Evolutionary conservation across 2,888 invertebrate genomes (phyloP).

Genomic region (Lochmaea capreae): DNA sequence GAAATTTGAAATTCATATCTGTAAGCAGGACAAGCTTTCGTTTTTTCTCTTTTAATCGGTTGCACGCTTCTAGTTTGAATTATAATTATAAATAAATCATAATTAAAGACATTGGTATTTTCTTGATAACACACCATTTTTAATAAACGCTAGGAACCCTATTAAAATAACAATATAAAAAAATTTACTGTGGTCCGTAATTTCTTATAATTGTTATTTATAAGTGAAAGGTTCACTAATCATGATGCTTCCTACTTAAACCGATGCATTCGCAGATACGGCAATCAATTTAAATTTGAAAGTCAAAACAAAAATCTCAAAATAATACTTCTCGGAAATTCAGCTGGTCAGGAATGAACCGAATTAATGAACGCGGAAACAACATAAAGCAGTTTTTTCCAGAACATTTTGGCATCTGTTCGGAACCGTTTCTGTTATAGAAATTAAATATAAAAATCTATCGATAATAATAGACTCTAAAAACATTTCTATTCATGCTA

Average conservation of each 20-base stretch:
- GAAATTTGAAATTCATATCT: no score
- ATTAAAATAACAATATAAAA: background rate
- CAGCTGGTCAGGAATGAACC: background rate
- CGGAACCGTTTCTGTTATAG: background rate
- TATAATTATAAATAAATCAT: no score
- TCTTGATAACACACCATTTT: background rate
- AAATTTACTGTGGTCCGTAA: background rate
- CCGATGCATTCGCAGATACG: background rate
- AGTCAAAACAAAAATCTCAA: constrained; percentile 12
- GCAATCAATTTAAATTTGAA: constrained; percentile 5
- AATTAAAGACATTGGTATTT: no score
- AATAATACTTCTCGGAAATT: constrained; percentile 11
- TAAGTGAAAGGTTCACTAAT: constrained; percentile 2
- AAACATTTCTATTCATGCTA: no score
- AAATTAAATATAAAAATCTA: background rate
- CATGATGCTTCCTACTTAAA: background rate
- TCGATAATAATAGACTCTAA: background rate
- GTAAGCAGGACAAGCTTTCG: no score
- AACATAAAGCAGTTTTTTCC: background rate
- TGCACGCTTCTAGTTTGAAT: no score
- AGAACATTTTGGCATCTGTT: background rate
- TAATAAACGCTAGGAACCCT: background rate
- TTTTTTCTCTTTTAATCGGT: no score
- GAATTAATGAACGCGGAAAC: background rate
- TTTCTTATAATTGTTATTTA: constrained; percentile 1